These are phyloP conservation scores for Penaeus vannamei DNA, from an alignment of 1,140 invertebrate genomes.

Conservation along the genomic window DNA sequence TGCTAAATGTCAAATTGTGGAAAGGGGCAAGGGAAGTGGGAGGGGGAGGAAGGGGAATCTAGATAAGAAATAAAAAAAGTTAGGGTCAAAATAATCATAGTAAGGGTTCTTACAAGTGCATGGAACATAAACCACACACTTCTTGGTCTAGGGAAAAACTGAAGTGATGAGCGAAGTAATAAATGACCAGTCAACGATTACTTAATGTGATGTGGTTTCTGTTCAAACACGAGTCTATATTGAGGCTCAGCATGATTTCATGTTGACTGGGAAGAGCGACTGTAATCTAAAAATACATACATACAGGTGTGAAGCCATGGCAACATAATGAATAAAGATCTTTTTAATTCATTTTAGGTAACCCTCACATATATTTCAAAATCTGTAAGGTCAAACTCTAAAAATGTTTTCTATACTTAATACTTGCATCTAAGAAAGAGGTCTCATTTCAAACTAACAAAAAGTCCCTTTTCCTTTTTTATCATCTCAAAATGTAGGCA, in stretches of 20 bases:
- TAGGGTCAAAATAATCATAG: not conserved
- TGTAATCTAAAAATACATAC: slow-evolving; percentile 41
- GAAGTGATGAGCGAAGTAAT: slow-evolving; percentile 1
- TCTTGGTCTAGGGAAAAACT: no score
- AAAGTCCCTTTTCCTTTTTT: not conserved
- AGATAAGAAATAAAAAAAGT: not conserved
- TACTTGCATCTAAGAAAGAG: no score
- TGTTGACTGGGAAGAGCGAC: not conserved
- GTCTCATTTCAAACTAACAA: no score
- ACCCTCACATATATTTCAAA: no score
- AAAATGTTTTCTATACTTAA: no score
- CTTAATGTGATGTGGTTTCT: slow-evolving; percentile 26
- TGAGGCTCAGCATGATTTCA: slow-evolving; percentile 33
- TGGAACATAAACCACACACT: slow-evolving; percentile 41
- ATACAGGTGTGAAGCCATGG: slow-evolving; percentile 46
- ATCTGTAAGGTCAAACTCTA: no score
- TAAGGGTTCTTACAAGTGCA: no score
- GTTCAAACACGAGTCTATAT: not conserved
- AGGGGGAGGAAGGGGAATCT: not conserved
- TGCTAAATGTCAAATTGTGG: slow-evolving; percentile 12
- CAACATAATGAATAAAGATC: slow-evolving; percentile 14
- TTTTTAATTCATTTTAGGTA: no score
- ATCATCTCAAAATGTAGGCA: not conserved
- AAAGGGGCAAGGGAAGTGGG: not conserved
- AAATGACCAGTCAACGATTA: not conserved